A percentile compares a stretch with the other conserved stretches of the same genome.
These are phyloP conservation scores for Drosophila neonasuta DNA, from an alignment of 2,888 invertebrate species.

Conservation along the genomic window DNA sequence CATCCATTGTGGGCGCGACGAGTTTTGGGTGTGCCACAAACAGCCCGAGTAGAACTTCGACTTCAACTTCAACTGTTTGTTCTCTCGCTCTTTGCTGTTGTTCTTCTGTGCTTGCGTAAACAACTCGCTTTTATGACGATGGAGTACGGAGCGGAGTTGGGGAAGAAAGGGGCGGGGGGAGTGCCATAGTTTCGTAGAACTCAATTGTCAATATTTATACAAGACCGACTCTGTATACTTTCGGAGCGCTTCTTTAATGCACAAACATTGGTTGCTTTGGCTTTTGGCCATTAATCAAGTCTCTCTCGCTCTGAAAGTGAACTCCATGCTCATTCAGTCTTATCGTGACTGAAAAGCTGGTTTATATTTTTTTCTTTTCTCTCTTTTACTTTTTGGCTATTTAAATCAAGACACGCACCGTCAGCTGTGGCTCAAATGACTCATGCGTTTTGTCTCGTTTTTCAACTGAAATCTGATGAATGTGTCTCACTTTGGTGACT, in stretches of 20 bases:
- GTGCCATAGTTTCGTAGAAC: constrained; percentile 59
- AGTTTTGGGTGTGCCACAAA: constrained; percentile 41
- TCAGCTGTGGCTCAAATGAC: constrained; percentile 55
- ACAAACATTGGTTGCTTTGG: constrained; percentile 54
- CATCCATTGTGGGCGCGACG: constrained; percentile 14
- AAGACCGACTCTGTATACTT: constrained; percentile 41
- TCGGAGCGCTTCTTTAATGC: constrained; percentile 61
- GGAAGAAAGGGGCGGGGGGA: not conserved
- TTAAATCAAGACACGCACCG: constrained; percentile 27
- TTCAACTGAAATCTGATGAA: constrained; percentile 61
- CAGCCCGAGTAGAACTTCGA: constrained; percentile 1
- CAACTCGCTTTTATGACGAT: constrained; percentile 25
- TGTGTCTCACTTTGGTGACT: constrained; percentile 38
- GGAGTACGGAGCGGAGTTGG: not conserved
- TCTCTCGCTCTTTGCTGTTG: constrained; percentile 2
- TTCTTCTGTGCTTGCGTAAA: constrained; percentile 24
- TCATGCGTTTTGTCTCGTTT: constrained; percentile 41
- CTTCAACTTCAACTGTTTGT: constrained; percentile 20
- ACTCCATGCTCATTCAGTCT: constrained; percentile 6
- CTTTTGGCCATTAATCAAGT: constrained; percentile 35
- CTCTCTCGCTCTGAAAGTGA: constrained; percentile 1
- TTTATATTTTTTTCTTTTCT: not conserved
- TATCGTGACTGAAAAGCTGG: constrained; percentile 21
- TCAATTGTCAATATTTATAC: constrained; percentile 66
- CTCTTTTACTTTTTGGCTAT: constrained; percentile 8